Base-by-base conservation (phyloP, 2,888 invertebrate genomes). In the Tubulanus polymorphus region DNA sequence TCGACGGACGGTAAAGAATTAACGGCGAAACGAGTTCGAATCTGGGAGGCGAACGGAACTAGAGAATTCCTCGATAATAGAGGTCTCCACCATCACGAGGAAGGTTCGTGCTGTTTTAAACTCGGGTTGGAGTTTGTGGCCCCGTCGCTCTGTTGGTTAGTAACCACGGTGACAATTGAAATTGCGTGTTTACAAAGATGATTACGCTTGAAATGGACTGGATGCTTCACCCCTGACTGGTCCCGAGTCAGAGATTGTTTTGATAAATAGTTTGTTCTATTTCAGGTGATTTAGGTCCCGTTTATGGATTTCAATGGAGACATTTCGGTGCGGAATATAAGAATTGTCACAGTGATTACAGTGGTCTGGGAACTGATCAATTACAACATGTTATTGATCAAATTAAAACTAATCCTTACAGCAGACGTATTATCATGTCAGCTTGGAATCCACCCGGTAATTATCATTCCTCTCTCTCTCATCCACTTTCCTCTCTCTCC, bases 221-320 rank as follows among this genome's bases (percentile, higher is more conserved):
- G n/a, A n/a, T n/a, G n/a, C n/a, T n/a, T n/a, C n/a, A n/a, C n/a
- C n/a, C n/a, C n/a, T n/a, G n/a, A n/a, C n/a, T n/a, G n/a, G n/a
- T n/a, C n/a, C n/a, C n/a, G n/a, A n/a, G n/a, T n/a, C n/a, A n/a
- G n/a, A n/a, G n/a, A n/a, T n/a, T n/a, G n/a, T n/a, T n/a, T n/a
- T n/a, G n/a, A n/a, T n/a, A n/a, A n/a, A n/a, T n/a, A n/a, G n/a
- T n/a, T n/a, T n/a, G n/a, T n/a, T n/a, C n/a, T n/a, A n/a, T 63
- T 65, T 10, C 65, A 87, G 87, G 95, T 55, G 97, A 97, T 80
- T 83, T 97, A 46, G 96, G 96, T 0, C 97, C 97, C 0, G 87
- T 97, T 1, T 97, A 97, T 82, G 97, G 96, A 0, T 99, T 97
- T 74, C 97, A 97, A 76, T 99, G 97, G 97, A 85, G 96, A 56